phyloP scores from a whole-genome alignment of 1,140 invertebrate species.

The Bombus turneri region DNA sequence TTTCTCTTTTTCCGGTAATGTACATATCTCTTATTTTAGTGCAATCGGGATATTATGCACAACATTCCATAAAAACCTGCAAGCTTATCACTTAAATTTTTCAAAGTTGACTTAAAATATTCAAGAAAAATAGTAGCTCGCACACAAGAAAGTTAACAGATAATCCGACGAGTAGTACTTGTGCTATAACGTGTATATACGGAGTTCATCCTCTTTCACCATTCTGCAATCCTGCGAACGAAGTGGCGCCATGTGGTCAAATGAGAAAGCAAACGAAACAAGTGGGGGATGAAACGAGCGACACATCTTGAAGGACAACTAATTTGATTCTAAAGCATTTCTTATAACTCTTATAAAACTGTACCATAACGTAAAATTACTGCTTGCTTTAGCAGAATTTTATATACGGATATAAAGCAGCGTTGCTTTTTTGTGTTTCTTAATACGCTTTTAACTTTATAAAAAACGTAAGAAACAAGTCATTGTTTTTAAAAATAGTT shows the following conservation, averaged over 20 bases:
- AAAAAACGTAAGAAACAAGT: background rate
- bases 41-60: background rate
- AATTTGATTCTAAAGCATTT: background rate
- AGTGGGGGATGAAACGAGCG: background rate
- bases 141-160: background rate
- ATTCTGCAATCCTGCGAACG: conserved; percentile 48
- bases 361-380: background rate
- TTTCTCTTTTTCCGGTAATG: rapidly evolving
- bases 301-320: background rate
- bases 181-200: too few species aligned
- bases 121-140: background rate
- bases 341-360: background rate
- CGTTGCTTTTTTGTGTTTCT: too few species aligned
- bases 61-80: background rate
- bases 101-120: background rate
- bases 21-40: background rate
- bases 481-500: background rate
- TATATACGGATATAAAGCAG: background rate
- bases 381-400: background rate
- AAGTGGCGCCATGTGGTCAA: conserved; percentile 60
- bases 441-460: too few species aligned
- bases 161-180: background rate
- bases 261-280: conserved; percentile 51
- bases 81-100: background rate
- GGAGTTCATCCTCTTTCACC: background rate